Conservation (phyloP, 2,888 invertebrate species). For the Lasioglossum vierecki region DNA sequence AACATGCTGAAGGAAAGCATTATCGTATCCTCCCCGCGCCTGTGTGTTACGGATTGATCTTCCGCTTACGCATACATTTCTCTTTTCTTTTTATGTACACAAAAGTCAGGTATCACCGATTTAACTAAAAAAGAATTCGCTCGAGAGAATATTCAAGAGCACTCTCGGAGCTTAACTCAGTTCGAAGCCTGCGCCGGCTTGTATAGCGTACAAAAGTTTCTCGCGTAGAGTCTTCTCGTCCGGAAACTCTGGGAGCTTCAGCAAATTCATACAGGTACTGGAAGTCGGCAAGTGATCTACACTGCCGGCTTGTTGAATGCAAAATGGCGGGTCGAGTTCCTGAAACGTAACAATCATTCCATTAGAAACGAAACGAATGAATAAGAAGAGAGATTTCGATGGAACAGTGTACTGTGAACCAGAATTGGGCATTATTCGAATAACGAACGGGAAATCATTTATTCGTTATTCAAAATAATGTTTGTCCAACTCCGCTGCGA, state of each 20-base stretch:
- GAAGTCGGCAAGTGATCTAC: slow-evolving; percentile 97
- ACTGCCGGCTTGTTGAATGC: slow-evolving; percentile 96
- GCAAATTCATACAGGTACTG: slow-evolving; percentile 98
- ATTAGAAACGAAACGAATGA: not conserved
- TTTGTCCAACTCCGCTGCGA: not conserved
- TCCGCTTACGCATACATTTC: slow-evolving; percentile 39
- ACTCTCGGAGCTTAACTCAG: slow-evolving; percentile 88
- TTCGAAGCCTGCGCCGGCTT: slow-evolving; percentile 98
- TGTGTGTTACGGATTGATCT: not conserved
- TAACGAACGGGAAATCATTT: not conserved
- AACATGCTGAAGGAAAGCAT: not conserved
- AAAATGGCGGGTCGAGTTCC: slow-evolving; percentile 98
- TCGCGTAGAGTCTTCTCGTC: slow-evolving; percentile 91
- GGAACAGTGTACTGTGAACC: not conserved
- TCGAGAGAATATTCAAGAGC: slow-evolving; percentile 7
- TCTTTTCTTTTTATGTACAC: slow-evolving; percentile 42
- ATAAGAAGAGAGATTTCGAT: not conserved
- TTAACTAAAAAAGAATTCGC: slow-evolving; percentile 28
- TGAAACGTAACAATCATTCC: slow-evolving; percentile 79
- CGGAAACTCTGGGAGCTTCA: slow-evolving; percentile 96
- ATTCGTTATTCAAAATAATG: not conserved
- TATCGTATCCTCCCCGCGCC: not conserved
- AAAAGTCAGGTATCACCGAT: slow-evolving; percentile 56
- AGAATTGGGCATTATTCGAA: not conserved
- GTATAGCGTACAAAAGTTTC: slow-evolving; percentile 96